A percentile compares a stretch with the other conserved stretches of the same genome.
phyloP scores from a whole-genome alignment of 2,888 invertebrate genomes.

The Allacma fusca region DNA sequence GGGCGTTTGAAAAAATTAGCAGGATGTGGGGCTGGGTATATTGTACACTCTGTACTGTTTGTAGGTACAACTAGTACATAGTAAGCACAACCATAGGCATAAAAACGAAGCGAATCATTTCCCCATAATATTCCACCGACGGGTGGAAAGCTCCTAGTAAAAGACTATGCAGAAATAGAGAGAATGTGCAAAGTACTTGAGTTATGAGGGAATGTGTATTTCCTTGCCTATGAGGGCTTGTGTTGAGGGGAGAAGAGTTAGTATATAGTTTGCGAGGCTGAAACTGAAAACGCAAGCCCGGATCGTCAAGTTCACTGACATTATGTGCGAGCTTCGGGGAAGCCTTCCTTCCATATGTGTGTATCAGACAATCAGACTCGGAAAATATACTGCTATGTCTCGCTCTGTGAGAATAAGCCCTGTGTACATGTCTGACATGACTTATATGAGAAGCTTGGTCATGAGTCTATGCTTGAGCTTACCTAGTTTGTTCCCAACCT shows the following conservation, averaged over 20 bases:
- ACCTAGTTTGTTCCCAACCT: background rate
- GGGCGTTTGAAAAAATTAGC: background rate
- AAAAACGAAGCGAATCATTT: too few species aligned
- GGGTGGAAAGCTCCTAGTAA: too few species aligned
- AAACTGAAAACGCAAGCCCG: slow-evolving; percentile 16
- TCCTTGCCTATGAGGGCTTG: too few species aligned
- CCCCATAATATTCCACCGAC: too few species aligned
- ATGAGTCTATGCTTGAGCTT: background rate
- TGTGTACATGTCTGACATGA: background rate
- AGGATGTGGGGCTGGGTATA: too few species aligned
- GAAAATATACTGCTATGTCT: background rate
- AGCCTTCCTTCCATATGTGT: background rate
- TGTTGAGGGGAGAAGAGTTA: too few species aligned
- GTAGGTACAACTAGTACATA: too few species aligned
- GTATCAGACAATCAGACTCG: too few species aligned
- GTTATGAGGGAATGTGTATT: too few species aligned
- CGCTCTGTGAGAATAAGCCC: background rate
- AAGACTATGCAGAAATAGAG: too few species aligned
- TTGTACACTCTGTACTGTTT: background rate
- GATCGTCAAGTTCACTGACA: slow-evolving; percentile 16
- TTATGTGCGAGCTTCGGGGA: background rate
- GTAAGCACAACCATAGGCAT: too few species aligned
- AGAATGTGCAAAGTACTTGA: too few species aligned
- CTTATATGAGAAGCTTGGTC: background rate
- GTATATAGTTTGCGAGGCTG: background rate